Conservation (phyloP, 2,888 invertebrate genomes). For the Ormyrus thymus region DNA sequence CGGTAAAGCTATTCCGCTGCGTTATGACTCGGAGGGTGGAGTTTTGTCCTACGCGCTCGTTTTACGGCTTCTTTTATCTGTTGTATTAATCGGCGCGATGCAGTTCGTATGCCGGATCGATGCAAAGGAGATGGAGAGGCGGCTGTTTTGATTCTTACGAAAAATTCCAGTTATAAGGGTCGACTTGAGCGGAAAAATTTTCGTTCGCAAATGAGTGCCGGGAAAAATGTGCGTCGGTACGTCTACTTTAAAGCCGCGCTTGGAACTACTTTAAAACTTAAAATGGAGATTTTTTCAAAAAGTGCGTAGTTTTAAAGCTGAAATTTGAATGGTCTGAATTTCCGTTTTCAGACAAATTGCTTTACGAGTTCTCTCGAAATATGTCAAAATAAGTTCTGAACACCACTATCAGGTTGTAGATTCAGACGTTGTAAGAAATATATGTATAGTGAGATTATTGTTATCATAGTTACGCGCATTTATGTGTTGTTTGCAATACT, state of each 20-base stretch:
- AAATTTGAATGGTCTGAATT: background rate
- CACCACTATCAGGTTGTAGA: no score
- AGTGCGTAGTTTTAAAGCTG: constrained; percentile 22
- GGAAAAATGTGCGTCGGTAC: background rate
- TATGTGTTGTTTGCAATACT: no score
- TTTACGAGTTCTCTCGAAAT: background rate
- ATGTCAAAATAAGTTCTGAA: no score
- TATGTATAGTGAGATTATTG: no score
- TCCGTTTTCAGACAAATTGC: background rate
- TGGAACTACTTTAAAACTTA: constrained; percentile 15
- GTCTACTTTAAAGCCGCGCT: constrained; percentile 16
- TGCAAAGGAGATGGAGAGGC: background rate
- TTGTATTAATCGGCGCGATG: background rate
- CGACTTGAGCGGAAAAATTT: background rate
- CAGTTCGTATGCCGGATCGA: background rate
- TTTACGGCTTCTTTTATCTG: background rate
- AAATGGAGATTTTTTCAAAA: constrained; percentile 4
- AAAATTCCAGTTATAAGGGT: background rate
- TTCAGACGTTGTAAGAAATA: no score
- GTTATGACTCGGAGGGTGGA: background rate
- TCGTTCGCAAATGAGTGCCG: constrained; percentile 3
- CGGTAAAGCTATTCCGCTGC: no score
- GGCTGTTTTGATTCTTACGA: no score
- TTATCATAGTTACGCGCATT: no score
- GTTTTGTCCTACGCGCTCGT: background rate